A percentile compares a stretch with the other conserved stretches of the same genome.
These are phyloP conservation scores for Vollenhovia emeryi DNA, from an alignment of 1,140 invertebrate species.

Conservation along the genomic window DNA sequence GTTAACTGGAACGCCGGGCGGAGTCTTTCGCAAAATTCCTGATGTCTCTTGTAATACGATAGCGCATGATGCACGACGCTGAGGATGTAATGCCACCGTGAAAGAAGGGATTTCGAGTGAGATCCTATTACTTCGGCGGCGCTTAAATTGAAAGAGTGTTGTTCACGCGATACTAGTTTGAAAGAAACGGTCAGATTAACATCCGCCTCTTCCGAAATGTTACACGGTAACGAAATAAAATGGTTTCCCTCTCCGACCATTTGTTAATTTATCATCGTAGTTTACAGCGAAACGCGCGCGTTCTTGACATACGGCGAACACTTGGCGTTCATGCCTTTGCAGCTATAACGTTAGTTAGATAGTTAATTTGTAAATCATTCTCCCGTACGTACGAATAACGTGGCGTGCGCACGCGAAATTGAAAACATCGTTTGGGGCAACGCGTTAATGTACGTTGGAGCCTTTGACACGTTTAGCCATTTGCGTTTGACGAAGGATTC, in stretches of 20 bases:
- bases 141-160: constrained; percentile 51
- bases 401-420: constrained; percentile 16
- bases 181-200: constrained; percentile 43
- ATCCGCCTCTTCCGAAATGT: not conserved
- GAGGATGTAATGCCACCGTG: constrained; percentile 29
- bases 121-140: constrained; percentile 57
- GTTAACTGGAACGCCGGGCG: constrained; percentile 41
- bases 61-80: constrained; percentile 39
- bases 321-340: not conserved
- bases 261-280: constrained; percentile 38
- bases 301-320: not conserved
- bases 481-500: constrained; percentile 26
- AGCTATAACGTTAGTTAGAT: not conserved
- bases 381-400: constrained; percentile 10
- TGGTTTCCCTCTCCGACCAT: not conserved
- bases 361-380: constrained; percentile 28
- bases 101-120: constrained; percentile 64
- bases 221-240: not conserved
- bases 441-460: constrained; percentile 44
- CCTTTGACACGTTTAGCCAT: constrained; percentile 16
- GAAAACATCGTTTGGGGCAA: constrained; percentile 26
- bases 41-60: constrained; percentile 64
- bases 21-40: constrained; percentile 64
- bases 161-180: constrained; percentile 36
- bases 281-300: not conserved